A percentile compares a stretch with the other conserved stretches of the same genome.
Conservation (phyloP, 1,140 invertebrate genomes). For the Acyrthosiphon pisum region DNA sequence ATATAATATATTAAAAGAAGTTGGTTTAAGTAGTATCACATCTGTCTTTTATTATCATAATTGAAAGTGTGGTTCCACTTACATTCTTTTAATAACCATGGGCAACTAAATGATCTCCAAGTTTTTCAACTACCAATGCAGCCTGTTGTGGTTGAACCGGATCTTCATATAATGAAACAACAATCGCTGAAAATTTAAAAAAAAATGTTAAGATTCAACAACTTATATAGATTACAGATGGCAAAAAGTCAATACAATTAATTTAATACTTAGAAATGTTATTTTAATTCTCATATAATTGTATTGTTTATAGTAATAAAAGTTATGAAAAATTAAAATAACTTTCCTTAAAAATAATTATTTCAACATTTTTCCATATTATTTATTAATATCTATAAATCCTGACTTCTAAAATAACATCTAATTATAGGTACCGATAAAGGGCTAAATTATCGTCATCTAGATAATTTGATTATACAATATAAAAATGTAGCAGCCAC, state of each 20-base stretch:
- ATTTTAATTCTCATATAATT: neutral
- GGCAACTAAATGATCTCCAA: constrained; percentile 92
- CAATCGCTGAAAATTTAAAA: constrained; percentile 75
- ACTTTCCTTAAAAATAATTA: neutral
- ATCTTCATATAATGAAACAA: constrained; percentile 91
- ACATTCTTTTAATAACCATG: constrained; percentile 84
- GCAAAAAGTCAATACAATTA: neutral
- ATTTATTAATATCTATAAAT: neutral
- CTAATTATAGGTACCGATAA: neutral
- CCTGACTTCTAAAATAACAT: neutral
- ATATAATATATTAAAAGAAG: constrained; percentile 34
- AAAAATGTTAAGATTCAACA: neutral
- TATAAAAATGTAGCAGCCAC: neutral
- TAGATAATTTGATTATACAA: neutral
- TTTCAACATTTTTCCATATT: neutral
- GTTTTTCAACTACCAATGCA: constrained; percentile 91
- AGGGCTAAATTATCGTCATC: neutral
- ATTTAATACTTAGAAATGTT: neutral
- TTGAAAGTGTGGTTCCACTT: constrained; percentile 48
- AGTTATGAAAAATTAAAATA: neutral
- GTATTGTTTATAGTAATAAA: neutral
- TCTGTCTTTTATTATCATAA: constrained; percentile 47
- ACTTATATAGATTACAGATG: neutral
- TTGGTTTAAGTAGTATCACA: constrained; percentile 53
- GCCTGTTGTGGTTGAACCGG: constrained; percentile 93